Conservation (phyloP, 1,140 invertebrate genomes). For the Littorina saxatilis region DNA sequence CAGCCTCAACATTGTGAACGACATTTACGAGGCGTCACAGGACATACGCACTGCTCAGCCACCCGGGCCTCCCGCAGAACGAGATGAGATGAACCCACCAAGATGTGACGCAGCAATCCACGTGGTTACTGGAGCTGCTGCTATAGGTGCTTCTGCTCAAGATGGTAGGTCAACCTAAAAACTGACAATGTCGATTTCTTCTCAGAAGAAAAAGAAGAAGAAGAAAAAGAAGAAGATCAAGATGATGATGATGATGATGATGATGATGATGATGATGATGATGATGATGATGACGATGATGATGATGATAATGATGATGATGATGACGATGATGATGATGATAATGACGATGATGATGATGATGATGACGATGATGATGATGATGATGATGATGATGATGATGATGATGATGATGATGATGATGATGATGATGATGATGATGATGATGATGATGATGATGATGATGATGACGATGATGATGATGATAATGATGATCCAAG, state of each 20-base stretch:
- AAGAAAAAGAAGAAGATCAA: neutral
- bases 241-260: neutral
- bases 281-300: neutral
- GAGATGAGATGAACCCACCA: too few relatives aligned
- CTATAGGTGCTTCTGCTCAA: too few relatives aligned
- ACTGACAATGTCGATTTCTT: neutral
- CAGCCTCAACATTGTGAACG: too few relatives aligned
- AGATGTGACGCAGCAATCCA: too few relatives aligned
- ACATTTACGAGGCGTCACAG: too few relatives aligned
- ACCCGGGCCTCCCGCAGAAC: too few relatives aligned
- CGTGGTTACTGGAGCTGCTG: too few relatives aligned
- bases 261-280: constrained; percentile 10
- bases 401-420: neutral
- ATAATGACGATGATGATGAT: constrained; percentile 6
- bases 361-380: constrained; percentile 10
- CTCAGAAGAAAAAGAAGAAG: constrained; percentile 9
- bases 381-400: neutral
- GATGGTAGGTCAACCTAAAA: neutral
- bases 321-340: constrained; percentile 6
- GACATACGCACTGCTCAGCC: too few relatives aligned
- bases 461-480: constrained; percentile 10
- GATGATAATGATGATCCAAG: too few relatives aligned
- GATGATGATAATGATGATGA: neutral
- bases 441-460: neutral
- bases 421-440: constrained; percentile 10